A percentile compares a stretch with the other conserved stretches of the same genome.
These are phyloP conservation scores for Gulo gulo DNA, from an alignment of 2,113 vertebrate genomes.

Conservation along the genomic window DNA sequence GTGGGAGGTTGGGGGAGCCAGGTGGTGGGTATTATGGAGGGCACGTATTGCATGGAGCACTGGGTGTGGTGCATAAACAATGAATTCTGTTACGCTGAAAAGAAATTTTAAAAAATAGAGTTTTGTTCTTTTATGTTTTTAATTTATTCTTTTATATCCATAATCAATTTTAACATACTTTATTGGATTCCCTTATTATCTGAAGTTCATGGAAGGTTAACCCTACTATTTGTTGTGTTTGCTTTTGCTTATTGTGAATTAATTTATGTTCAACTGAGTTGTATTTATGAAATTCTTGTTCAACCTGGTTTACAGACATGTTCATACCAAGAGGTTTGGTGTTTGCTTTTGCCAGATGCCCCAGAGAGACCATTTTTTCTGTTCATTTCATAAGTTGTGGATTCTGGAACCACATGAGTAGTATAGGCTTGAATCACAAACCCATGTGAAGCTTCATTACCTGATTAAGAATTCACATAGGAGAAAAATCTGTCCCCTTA, in stretches of 20 bases:
- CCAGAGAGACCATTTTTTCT: not conserved
- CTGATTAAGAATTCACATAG: not conserved
- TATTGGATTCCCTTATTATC: not conserved
- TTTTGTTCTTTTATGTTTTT: not conserved
- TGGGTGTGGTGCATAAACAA: no score
- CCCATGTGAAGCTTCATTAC: not conserved
- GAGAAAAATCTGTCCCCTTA: not conserved
- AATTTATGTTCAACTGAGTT: not conserved
- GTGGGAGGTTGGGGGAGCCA: no score
- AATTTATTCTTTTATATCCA: not conserved
- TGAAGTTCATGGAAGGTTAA: constrained; percentile 25
- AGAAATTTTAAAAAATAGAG: not conserved
- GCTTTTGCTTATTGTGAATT: constrained; percentile 11
- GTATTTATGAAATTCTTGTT: not conserved
- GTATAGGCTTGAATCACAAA: not conserved
- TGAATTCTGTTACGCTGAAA: no score
- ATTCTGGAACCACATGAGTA: not conserved
- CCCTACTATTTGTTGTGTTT: not conserved
- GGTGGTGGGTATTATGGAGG: no score
- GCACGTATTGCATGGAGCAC: no score
- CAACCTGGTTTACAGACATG: not conserved
- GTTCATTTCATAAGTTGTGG: not conserved
- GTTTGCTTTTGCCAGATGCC: not conserved
- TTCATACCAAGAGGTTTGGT: not conserved
- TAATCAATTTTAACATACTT: constrained; percentile 8